Percentiles rank a stretch among this genome's conserved stretches.
These are phyloP conservation scores for Oxyteleia sp. DNA, from an alignment of 2,888 invertebrate genomes.

Conservation along the genomic window DNA sequence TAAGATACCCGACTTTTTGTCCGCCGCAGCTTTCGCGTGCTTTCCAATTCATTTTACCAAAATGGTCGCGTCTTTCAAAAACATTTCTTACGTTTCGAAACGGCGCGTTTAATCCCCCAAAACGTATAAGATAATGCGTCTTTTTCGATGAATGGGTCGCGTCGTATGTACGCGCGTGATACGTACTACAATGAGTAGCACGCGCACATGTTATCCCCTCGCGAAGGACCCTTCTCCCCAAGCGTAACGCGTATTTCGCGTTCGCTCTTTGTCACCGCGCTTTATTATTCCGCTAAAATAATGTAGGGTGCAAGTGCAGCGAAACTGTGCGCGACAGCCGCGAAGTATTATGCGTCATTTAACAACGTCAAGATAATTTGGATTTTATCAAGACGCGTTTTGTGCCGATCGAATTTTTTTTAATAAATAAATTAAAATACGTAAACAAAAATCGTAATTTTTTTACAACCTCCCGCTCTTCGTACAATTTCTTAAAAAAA, in stretches of 20 bases:
- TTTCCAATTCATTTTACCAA: too few species aligned
- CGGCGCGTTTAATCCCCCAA: conserved; percentile 23
- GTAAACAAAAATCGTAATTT: too few species aligned
- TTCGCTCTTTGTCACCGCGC: conserved; percentile 71
- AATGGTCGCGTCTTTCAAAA: too few species aligned
- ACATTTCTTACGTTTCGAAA: conserved; percentile 17
- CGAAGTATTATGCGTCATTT: conserved; percentile 66
- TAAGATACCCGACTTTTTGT: too few species aligned
- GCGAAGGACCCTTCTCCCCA: conserved; percentile 64
- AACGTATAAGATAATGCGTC: conserved; percentile 49
- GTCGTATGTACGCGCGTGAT: conserved; percentile 65
- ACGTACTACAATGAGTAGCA: conserved; percentile 66
- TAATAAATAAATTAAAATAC: too few species aligned
- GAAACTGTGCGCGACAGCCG: conserved; percentile 66
- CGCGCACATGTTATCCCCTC: conserved; percentile 67
- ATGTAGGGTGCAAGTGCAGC: conserved; percentile 71
- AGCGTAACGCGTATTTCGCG: conserved; percentile 66
- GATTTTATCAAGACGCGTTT: conserved; percentile 53
- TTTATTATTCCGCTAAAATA: conserved; percentile 73
- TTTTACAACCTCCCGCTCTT: too few species aligned
- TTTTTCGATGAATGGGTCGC: conserved; percentile 62
- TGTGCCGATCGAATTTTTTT: too few species aligned
- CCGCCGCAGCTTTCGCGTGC: too few species aligned
- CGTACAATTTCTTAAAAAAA: too few species aligned
- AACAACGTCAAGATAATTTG: conserved; percentile 69